These are phyloP conservation scores for Portevinia maculata DNA, from an alignment of 2,888 invertebrate species.

Conservation along the genomic window DNA sequence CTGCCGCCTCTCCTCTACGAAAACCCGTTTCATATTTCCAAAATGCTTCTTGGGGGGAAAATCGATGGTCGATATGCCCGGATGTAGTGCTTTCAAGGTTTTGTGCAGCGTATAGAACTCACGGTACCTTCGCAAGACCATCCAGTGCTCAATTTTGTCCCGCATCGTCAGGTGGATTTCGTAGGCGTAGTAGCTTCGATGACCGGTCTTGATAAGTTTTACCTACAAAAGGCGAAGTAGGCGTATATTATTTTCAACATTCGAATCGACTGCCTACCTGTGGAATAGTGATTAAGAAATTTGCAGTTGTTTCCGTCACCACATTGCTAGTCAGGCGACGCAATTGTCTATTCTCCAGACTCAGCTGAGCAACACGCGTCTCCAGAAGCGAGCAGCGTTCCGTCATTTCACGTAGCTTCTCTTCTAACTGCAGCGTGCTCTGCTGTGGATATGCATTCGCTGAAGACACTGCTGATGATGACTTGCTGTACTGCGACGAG, in stretches of 20 bases:
- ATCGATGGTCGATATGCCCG: slow-evolving; percentile 91
- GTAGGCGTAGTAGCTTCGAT: slow-evolving; percentile 79
- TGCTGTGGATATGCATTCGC: slow-evolving; percentile 42
- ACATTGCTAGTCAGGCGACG: slow-evolving; percentile 79
- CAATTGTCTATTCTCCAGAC: slow-evolving; percentile 80
- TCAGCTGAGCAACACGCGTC: slow-evolving; percentile 80
- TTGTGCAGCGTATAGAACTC: slow-evolving; percentile 95
- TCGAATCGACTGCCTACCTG: slow-evolving; percentile 67
- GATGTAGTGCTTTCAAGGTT: slow-evolving; percentile 90
- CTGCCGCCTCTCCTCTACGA: slow-evolving; percentile 94
- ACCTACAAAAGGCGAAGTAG: slow-evolving; percentile 61
- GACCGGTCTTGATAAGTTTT: slow-evolving; percentile 75
- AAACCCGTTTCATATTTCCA: slow-evolving; percentile 92
- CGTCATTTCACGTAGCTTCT: slow-evolving; percentile 78
- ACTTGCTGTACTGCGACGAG: slow-evolving; percentile 81
- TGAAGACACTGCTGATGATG: slow-evolving; percentile 77
- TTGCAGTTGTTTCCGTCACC: slow-evolving; percentile 75
- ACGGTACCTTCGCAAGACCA: slow-evolving; percentile 96
- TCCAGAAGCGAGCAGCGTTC: slow-evolving; percentile 80
- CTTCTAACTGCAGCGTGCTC: slow-evolving; percentile 75
- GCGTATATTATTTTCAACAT: not conserved
- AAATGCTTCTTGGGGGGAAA: slow-evolving; percentile 98
- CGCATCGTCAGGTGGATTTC: slow-evolving; percentile 82
- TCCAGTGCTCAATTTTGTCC: slow-evolving; percentile 92
- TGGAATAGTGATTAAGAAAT: slow-evolving; percentile 81